Percentiles rank a stretch among this genome's conserved stretches.
phyloP scores from a whole-genome alignment of 2,797 vertebrate genomes.

The Oceanodroma leucorhoa region DNA sequence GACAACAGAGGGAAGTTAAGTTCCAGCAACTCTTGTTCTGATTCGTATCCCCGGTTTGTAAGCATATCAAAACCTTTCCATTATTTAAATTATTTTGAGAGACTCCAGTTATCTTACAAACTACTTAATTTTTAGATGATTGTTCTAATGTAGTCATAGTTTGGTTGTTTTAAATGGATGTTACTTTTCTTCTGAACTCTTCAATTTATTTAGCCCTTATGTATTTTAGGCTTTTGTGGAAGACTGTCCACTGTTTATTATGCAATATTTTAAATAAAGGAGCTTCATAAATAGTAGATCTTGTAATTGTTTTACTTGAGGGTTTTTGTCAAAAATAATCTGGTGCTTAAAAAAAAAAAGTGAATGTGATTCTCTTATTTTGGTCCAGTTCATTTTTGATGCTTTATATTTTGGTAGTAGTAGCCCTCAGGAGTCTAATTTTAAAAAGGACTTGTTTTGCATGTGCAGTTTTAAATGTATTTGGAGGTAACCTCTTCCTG shows the following conservation, averaged over 20 bases:
- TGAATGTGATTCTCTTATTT: neutral
- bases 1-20: neutral
- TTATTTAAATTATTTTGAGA: neutral
- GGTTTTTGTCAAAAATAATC: neutral
- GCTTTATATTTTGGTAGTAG: neutral
- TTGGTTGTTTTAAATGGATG: neutral
- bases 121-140: neutral
- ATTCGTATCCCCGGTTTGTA: neutral
- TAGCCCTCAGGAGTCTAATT: neutral
- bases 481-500: neutral
- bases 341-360: neutral
- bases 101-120: neutral
- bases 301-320: neutral
- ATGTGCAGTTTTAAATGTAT: neutral
- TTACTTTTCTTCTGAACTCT: slow-evolving; percentile 72
- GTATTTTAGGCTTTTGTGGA: slow-evolving; percentile 73
- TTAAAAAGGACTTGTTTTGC: neutral
- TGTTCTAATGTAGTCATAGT: neutral
- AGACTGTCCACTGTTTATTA: slow-evolving; percentile 77
- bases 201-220: slow-evolving; percentile 69
- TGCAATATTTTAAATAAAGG: slow-evolving; percentile 71
- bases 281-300: neutral
- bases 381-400: neutral
- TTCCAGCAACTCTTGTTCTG: neutral
- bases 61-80: neutral